Conservation (phyloP, 1,140 invertebrate species). For the Acromyrmex echinatior region DNA sequence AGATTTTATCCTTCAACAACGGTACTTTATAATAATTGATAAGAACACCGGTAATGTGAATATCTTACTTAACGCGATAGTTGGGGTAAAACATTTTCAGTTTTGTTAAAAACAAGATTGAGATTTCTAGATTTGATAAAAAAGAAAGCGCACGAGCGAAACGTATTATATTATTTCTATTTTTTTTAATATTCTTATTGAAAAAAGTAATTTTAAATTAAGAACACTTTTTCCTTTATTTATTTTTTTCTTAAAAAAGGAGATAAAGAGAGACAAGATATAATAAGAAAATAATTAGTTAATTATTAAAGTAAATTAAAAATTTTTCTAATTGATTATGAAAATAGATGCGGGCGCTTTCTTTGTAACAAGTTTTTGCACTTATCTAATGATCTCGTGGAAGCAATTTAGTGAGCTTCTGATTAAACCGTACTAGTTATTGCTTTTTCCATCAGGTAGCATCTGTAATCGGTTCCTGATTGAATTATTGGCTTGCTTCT, state of each 20-base stretch:
- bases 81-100: neutral
- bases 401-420: neutral
- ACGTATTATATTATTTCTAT: neutral
- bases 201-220: slow-evolving; percentile 9
- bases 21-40: neutral
- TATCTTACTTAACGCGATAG: neutral
- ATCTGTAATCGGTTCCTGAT: slow-evolving; percentile 6
- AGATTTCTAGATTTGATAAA: neutral
- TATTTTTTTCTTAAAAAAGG: neutral
- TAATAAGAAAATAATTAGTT: neutral
- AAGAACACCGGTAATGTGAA: neutral
- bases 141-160: neutral
- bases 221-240: neutral
- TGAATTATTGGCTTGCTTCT: slow-evolving; percentile 1
- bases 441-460: neutral
- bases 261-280: neutral
- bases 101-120: neutral
- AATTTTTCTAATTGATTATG: neutral
- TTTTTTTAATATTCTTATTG: neutral
- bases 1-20: neutral
- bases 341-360: neutral
- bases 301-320: neutral
- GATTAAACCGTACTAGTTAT: neutral
- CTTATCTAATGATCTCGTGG: neutral
- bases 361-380: neutral